Evolutionary conservation across 2,888 invertebrate genomes (phyloP), one percentile per base, ranked within the genome.

Genomic region (Rhabditoides inermis): DNA sequence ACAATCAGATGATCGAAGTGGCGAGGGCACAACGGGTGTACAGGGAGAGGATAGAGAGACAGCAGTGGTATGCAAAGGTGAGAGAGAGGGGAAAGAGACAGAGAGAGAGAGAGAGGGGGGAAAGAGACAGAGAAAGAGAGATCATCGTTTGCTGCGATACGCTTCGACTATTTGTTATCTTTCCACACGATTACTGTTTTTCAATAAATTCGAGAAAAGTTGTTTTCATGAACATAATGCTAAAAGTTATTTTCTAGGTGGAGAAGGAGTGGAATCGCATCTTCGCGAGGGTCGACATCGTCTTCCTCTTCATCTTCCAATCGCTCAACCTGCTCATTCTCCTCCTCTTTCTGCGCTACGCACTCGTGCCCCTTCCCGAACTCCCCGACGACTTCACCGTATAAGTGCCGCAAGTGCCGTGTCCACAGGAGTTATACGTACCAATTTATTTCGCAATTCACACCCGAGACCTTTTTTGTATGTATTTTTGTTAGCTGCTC

Each of bases 261-360:
- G 71, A 73, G 56, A 56, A 58, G 30, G 74, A 73, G 52, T 73
- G 73, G 73, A 65, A 62, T 41, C 58, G 68, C 12, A 60, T 73
- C 37, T 73, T 73, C 49, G 61, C 62, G 0, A 58, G 73, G 2
- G 49, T 73, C 32, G 72, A 73, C 42, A 69, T 66, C 57, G 53
- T 70, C 55, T 69, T 70, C 54, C 60, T 73, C 3, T 60, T 69
- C 40, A 47, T 73, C 15, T 73, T 73, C 51, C 63, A 73, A 51
- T 53, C 63, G 49, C 55, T 73, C 46, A 75, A 75, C 49, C 55
- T 70, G 12, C 49, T 68, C 22, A 58, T 67, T 4, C 54, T 75
- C 32, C 51, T 71, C 6, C 58, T 67, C 26, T 73, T 73, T 51
- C 63, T 73, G 20, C 64, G 69, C 10, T 69, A 69, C 47, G 71